Evolutionary conservation across 2,113 vertebrate genomes (phyloP), one percentile per base, ranked within the genome.

Genomic region (Serilophus lunatus): DNA sequence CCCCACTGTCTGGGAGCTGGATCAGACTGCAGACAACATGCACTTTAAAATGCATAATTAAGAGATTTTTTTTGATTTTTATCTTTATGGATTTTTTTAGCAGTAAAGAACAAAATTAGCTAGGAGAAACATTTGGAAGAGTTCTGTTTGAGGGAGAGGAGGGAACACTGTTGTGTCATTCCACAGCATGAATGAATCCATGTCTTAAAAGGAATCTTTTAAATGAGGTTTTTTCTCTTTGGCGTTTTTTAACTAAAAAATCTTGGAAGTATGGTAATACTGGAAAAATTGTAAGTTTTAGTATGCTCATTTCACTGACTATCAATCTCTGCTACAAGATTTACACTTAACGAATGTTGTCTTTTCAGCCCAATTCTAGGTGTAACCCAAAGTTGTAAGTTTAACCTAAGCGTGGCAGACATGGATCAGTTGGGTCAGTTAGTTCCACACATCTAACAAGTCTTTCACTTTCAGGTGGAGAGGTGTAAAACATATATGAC

Each of bases 41-140:
- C 49, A 28, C 65, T 92, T 95, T 60, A 78, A 94, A 89, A 90
- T 82, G 25, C 56, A 35, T 74, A 74, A 91, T 90, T 90, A 92
- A 91, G 59, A 29, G n/a, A 29, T 40, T 66, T 84, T 82, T 86
- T 54, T 1, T n/a, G n/a, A 82, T 90, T 92, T 92, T 90, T 80
- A 63, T 79, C 49, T 90, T 66, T 66, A 33, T 80, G 36, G 66
- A 63, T 44, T 59, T 76, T 82, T 66, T 64, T 26, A 51, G 18
- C 22, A 89, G 51, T 86, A 83, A 66, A 72, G 57, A 91, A 26
- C 53, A 53, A 88, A 87, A 85, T 68, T 76, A 89, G 7, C 49
- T 89, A 42, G 36, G 31, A 69, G 69, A 90, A 92, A 29, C 24
- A 50, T 78, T 81, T 82, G 28, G 49, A 91, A 86, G 18, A 92